Evolutionary conservation across 2,113 vertebrate genomes (phyloP).

Genomic region (Cygnus buccinator): DNA sequence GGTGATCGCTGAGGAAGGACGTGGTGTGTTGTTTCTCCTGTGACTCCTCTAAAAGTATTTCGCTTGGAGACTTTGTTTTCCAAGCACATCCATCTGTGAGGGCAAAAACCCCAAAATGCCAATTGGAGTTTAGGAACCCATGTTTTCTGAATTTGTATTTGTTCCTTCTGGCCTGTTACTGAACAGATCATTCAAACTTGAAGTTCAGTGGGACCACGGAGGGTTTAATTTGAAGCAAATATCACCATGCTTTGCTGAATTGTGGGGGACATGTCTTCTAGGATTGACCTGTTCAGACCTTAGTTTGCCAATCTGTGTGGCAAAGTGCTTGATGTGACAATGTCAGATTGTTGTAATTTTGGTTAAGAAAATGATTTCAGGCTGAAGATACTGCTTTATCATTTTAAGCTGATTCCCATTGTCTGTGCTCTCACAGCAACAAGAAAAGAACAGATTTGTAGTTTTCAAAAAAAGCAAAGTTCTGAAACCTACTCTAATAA

Average conservation of each 20-base stretch:
- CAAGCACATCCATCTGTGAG: not conserved
- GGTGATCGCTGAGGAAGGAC: not conserved
- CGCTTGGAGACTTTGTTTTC: not conserved
- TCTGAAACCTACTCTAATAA: not conserved
- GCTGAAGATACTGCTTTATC: not conserved
- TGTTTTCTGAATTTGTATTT: not conserved
- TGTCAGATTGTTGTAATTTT: not conserved
- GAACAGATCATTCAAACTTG: not conserved
- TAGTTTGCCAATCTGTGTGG: not conserved
- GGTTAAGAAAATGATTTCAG: not conserved
- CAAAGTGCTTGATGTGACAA: not conserved
- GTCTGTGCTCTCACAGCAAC: not conserved
- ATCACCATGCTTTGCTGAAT: not conserved
- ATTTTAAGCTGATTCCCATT: not conserved
- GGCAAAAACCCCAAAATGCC: not conserved
- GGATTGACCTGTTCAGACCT: not conserved
- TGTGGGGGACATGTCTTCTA: accelerated
- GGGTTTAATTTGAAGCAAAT: not conserved
- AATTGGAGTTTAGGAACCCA: not conserved
- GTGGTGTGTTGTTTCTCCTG: not conserved
- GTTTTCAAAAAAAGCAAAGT: not conserved
- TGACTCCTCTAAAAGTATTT: not conserved
- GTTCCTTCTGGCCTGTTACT: not conserved
- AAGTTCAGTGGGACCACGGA: not conserved
- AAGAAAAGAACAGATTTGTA: not conserved